Evolutionary conservation across 2,113 vertebrate species (phyloP).

Genomic region (Apodemus speciosus): DNA sequence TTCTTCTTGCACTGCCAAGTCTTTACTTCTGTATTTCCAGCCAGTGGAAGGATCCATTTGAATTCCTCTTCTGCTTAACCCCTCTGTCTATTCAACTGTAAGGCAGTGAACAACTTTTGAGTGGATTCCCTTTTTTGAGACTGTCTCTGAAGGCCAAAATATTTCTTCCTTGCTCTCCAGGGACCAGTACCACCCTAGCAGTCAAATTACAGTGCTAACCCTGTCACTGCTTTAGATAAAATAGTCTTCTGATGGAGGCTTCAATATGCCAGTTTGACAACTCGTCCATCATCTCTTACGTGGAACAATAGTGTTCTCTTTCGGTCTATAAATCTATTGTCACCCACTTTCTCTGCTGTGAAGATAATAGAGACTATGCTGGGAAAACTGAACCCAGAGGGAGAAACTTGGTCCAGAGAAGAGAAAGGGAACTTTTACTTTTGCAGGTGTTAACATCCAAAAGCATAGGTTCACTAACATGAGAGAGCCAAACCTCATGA

Average conservation of each 20-base stretch:
- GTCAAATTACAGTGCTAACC: neutral
- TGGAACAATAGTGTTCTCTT: conserved; percentile 41
- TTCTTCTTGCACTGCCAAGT: neutral
- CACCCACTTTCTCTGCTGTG: neutral
- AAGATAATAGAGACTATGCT: neutral
- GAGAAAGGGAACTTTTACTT: conserved; percentile 7
- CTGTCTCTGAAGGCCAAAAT: neutral
- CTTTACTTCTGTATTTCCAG: neutral
- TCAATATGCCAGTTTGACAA: conserved; percentile 40
- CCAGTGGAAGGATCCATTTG: neutral
- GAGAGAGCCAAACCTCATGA: neutral
- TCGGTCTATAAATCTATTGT: neutral
- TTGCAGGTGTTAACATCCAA: neutral
- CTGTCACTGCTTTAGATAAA: neutral
- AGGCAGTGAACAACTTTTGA: neutral
- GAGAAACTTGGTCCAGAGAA: neutral
- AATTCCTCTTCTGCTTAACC: neutral
- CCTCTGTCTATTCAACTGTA: neutral
- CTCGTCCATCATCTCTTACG: conserved; percentile 14
- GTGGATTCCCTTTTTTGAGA: neutral
- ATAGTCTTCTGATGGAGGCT: conserved; percentile 45
- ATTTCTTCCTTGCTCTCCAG: neutral
- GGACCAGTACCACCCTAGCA: neutral
- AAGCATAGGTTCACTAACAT: neutral
- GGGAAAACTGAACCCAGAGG: neutral